A percentile compares a stretch with the other conserved stretches of the same genome.
These are phyloP conservation scores for Mythimna vitellina DNA, from an alignment of 2,888 invertebrate genomes.

Conservation along the genomic window DNA sequence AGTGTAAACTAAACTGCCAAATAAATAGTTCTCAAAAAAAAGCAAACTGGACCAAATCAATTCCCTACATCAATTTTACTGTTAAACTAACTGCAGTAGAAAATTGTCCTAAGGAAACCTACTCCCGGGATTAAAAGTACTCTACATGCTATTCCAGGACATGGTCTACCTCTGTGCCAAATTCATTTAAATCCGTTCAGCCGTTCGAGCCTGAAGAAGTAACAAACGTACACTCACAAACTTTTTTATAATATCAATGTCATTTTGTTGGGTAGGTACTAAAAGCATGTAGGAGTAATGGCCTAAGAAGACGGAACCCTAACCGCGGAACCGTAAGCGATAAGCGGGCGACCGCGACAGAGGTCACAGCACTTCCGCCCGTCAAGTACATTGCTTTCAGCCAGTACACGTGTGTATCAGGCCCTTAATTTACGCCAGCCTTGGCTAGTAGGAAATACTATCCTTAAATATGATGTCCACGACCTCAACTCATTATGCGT, in stretches of 20 bases:
- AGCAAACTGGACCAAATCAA: neutral
- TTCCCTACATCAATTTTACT: neutral
- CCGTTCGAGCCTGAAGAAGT: too few relatives aligned
- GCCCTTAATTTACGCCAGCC: slow-evolving; percentile 61
- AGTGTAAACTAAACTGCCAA: neutral
- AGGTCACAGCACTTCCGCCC: slow-evolving; percentile 76
- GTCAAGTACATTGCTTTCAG: slow-evolving; percentile 57
- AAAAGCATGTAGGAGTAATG: slow-evolving; percentile 31
- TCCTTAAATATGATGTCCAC: slow-evolving; percentile 39
- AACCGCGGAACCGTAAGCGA: slow-evolving; percentile 61
- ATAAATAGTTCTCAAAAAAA: neutral
- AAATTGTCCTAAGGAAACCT: too few relatives aligned
- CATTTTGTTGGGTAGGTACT: neutral
- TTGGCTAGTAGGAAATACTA: slow-evolving; percentile 57
- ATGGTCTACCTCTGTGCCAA: too few relatives aligned
- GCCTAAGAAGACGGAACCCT: slow-evolving; percentile 56
- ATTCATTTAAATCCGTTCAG: too few relatives aligned
- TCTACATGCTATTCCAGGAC: too few relatives aligned
- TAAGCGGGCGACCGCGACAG: slow-evolving; percentile 72
- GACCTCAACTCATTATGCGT: slow-evolving; percentile 22
- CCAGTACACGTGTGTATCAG: slow-evolving; percentile 59
- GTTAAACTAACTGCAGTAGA: too few relatives aligned
- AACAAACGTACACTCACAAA: too few relatives aligned
- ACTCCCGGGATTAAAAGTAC: too few relatives aligned
- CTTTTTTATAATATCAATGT: too few relatives aligned